Base-by-base conservation (phyloP, 2,113 vertebrate species). In the Bambusicola thoracicus region DNA sequence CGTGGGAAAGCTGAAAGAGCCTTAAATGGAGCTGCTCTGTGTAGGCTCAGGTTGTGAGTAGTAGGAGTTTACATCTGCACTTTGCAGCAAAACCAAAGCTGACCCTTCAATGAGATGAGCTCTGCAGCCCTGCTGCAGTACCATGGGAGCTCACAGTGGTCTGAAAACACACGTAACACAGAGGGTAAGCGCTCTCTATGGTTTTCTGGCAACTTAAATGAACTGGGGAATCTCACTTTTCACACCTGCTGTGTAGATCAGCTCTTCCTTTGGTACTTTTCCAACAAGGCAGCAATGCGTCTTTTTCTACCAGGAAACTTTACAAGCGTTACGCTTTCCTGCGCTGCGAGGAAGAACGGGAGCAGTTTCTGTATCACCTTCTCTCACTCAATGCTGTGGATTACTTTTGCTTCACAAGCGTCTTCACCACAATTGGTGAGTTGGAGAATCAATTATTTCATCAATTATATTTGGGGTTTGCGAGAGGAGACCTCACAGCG, bases 351-450 rank as follows among this genome's bases (percentile, higher is more conserved):
- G 99, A 99, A 77, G 99, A 99, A 94, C 97, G 99, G 85, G 99
- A 99, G 18, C 99, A 99, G 97, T 99, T 99, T 85, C 98, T 99
- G 10, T 99, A 98, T 97, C 99, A 99, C 95, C 98, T 99, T 41
- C 98, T 99, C 18, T 99, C 99, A 2, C 98, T 99, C 90, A 99
- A 99, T 16, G 98, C 99, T 2, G 99, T 99, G 97, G 99, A 99
- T 97, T 99, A 99, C 89, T 99, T 99, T 98, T 99, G 99, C 97
- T 99, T 99, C 96, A 99, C 99, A 62, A 98, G 98, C 2, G 98
- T 98, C 92, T 99, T 99, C 97, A 99, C 99, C 93, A 99, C 98
- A 13, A 99, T 99, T 96, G 97, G 98, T 99, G 96, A 98, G 98
- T 98, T 87, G 92, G 55, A 92, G 91, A 92, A 61, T 8, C 76